Evolutionary conservation across 2,113 vertebrate genomes (phyloP).

Genomic region (Gopherus evgoodei): DNA sequence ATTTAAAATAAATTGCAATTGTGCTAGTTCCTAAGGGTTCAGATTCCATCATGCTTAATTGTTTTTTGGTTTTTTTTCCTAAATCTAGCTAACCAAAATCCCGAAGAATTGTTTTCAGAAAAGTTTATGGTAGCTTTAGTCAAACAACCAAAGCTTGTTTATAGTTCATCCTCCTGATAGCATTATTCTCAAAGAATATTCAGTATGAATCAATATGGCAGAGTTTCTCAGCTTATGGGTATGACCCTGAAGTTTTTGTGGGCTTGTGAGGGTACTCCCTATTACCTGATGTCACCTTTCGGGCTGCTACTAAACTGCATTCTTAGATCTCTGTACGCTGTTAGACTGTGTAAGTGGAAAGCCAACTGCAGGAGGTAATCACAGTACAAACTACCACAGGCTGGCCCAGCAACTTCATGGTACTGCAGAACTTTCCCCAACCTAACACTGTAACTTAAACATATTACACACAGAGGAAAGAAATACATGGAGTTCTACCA

Average conservation of each 20-base stretch:
- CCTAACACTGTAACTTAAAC: neutral
- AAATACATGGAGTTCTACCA: neutral
- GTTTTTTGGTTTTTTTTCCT: neutral
- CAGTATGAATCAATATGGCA: neutral
- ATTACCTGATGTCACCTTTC: neutral
- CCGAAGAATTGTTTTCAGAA: neutral
- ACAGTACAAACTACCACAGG: fast-evolving
- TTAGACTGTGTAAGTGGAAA: neutral
- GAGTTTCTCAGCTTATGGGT: neutral
- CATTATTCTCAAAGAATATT: neutral
- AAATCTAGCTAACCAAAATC: neutral
- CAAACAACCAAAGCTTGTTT: neutral
- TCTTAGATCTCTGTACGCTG: neutral
- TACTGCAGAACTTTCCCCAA: neutral
- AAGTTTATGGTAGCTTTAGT: neutral
- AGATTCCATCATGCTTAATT: neutral
- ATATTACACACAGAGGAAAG: neutral
- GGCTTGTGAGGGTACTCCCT: neutral
- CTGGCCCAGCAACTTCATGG: neutral
- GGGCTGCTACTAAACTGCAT: neutral
- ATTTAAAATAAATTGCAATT: constrained; percentile 25
- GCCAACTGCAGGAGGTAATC: neutral
- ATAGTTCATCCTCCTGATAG: neutral
- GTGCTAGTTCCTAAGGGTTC: fast-evolving
- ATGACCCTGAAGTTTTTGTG: neutral